Conservation (phyloP, 2,797 vertebrate genomes). For the Coranthus polyacanthus region DNA sequence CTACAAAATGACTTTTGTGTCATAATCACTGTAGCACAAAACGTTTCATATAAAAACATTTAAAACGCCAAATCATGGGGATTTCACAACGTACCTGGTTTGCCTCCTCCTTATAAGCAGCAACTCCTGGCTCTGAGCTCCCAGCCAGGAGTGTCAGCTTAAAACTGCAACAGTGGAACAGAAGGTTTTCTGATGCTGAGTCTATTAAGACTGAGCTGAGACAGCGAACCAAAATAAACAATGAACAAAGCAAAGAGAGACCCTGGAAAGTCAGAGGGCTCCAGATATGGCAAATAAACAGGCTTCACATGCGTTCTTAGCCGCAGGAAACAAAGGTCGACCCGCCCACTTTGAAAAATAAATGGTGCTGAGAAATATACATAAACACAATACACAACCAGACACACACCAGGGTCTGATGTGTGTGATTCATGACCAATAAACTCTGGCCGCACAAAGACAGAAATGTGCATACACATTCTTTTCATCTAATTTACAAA, state of each 20-base stretch:
- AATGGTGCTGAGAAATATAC: constrained; percentile 69
- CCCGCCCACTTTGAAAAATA: constrained; percentile 80
- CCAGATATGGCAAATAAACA: constrained; percentile 79
- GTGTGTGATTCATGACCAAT: not conserved
- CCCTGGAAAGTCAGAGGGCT: constrained; percentile 54
- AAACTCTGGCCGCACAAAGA: not conserved
- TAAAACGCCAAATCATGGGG: too few relatives aligned
- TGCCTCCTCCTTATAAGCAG: too few relatives aligned
- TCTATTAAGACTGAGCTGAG: constrained; percentile 38
- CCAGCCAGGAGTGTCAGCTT: too few relatives aligned
- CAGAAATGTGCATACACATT: not conserved
- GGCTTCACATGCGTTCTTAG: constrained; percentile 67
- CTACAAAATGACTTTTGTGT: too few relatives aligned
- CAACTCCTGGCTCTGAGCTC: too few relatives aligned
- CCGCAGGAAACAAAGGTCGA: constrained; percentile 74
- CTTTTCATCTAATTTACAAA: too few relatives aligned
- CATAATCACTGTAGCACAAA: too few relatives aligned
- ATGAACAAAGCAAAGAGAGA: constrained; percentile 32
- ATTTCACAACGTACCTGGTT: too few relatives aligned
- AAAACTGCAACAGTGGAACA: too few relatives aligned
- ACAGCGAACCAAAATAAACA: constrained; percentile 60
- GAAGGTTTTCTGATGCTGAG: constrained; percentile 23
- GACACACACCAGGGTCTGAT: constrained; percentile 4
- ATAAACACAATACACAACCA: constrained; percentile 67
- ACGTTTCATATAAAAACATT: too few relatives aligned